phyloP scores from a whole-genome alignment of 2,888 invertebrate species.

The Aspidiotus destructor region DNA sequence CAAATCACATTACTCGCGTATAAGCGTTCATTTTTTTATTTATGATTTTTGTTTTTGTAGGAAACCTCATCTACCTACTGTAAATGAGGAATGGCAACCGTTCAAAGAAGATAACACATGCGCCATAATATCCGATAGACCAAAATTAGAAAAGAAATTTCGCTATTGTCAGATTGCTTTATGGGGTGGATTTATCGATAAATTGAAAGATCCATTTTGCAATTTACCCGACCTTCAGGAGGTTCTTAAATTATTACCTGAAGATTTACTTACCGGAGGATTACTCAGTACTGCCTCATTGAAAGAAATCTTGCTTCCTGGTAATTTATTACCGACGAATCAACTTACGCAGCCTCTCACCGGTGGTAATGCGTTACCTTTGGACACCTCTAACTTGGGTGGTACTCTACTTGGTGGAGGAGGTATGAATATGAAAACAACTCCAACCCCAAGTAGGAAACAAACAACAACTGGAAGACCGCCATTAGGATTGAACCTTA shows the following conservation, averaged over 20 bases:
- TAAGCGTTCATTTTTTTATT: no score
- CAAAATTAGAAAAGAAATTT: conserved; percentile 43
- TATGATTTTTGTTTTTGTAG: conserved; percentile 25
- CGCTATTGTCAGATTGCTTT: conserved; percentile 55
- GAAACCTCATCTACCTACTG: conserved; percentile 34
- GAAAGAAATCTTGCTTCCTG: background rate
- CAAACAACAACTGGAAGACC: no score
- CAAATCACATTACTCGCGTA: background rate
- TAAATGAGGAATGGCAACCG: conserved; percentile 36
- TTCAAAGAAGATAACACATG: conserved; percentile 41
- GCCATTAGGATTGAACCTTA: no score
- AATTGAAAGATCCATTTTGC: conserved; percentile 50
- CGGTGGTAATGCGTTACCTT: background rate
- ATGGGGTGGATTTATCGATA: conserved; percentile 54
- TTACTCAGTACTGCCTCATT: conserved; percentile 12
- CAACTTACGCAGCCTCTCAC: background rate
- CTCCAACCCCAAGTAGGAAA: no score
- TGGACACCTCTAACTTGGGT: background rate
- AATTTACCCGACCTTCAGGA: conserved; percentile 38
- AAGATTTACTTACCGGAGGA: conserved; percentile 28
- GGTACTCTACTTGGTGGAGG: background rate
- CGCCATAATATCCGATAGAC: conserved; percentile 48
- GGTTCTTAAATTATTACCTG: conserved; percentile 33
- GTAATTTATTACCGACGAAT: background rate
- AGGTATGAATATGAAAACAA: background rate